These are phyloP conservation scores for Cephalopholis sonnerati DNA, from an alignment of 2,113 vertebrate genomes.

Conservation along the genomic window DNA sequence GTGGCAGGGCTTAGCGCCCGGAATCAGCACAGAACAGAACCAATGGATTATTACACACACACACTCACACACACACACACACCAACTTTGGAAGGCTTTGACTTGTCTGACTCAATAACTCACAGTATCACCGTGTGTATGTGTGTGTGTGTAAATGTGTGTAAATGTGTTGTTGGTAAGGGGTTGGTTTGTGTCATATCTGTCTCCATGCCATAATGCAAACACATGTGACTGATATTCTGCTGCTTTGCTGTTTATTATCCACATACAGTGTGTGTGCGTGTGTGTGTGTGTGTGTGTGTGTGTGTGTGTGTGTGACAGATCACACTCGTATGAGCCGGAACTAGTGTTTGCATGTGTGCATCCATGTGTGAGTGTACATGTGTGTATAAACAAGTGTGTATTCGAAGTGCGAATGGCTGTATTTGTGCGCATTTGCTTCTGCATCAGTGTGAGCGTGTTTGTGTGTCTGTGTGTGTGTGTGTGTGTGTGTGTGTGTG, in stretches of 20 bases:
- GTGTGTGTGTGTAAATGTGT: constrained; percentile 42
- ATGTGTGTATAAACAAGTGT: constrained; percentile 60
- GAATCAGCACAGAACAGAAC: constrained; percentile 98
- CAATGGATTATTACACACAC: constrained; percentile 95
- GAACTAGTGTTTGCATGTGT: constrained; percentile 46
- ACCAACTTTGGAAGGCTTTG: constrained; percentile 94
- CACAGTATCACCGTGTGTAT: constrained; percentile 80
- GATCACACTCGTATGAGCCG: constrained; percentile 43
- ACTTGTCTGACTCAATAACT: constrained; percentile 93
- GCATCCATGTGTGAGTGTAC: constrained; percentile 30
- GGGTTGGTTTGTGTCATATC: constrained; percentile 68
- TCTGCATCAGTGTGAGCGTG: constrained; percentile 18
- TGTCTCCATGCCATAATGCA: constrained; percentile 69
- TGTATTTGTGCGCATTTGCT: constrained; percentile 45
- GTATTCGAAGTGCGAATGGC: constrained; percentile 24
- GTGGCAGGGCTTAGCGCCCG: constrained; percentile 95
- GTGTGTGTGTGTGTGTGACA: constrained; percentile 46
- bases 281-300: constrained; percentile 55
- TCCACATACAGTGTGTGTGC: constrained; percentile 45
- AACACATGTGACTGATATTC: constrained; percentile 76
- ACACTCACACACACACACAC: constrained; percentile 21
- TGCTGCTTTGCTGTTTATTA: constrained; percentile 64
- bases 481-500: constrained; percentile 43
- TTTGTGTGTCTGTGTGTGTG: constrained; percentile 39
- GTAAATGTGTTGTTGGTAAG: constrained; percentile 38